Base-by-base conservation (phyloP, 2,888 invertebrate genomes). In the Apomyelois bistriatella region DNA sequence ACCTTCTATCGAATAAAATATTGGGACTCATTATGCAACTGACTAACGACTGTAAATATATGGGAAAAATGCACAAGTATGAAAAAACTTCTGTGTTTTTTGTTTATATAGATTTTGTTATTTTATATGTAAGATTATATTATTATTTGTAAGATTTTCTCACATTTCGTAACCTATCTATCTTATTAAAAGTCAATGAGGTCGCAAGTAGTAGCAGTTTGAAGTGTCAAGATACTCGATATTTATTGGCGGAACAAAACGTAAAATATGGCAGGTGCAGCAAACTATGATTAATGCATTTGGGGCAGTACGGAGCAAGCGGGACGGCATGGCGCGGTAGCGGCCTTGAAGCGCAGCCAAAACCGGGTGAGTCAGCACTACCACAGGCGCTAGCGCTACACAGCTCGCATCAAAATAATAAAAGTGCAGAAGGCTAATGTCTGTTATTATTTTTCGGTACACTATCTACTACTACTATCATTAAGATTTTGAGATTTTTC, bases 211-310 rank as follows among this genome's bases (percentile, higher is more conserved):
- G 22, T 22, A 22, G 22, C 22, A 22, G 22, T 22, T 22, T 22
- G 22, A 2, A 22, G 22, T 22, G 35, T 15, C 43, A 43, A 28
- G 43, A 43, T 30, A 43, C 41, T 30, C 30, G 42, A 42, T 42
- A 42, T 47, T 35, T 46, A 46, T 46, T 15, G 32, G 47, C 16
- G 32, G 10, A 15, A 15, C 35, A 2, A 10, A 15, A 4, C 13
- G 48, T 37, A 13, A 17, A 36, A 36, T 38, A 40, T 49, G 43
- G 43, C 48, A 49, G 48, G 48, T 49, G 48, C 48, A 36, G 36
- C 28, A n/a, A 13, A 32, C 28, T 38, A 49, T 49, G 48, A 49
- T 40, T 17, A 22, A 49, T 49, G 48, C 38, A 38, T 48, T 10
- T 28, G 38, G 48, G 13, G 38, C 48, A 13, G 22, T n/a, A 10